Evolutionary conservation across 2,888 invertebrate genomes (phyloP).

Genomic region (Cephus nigrinus): DNA sequence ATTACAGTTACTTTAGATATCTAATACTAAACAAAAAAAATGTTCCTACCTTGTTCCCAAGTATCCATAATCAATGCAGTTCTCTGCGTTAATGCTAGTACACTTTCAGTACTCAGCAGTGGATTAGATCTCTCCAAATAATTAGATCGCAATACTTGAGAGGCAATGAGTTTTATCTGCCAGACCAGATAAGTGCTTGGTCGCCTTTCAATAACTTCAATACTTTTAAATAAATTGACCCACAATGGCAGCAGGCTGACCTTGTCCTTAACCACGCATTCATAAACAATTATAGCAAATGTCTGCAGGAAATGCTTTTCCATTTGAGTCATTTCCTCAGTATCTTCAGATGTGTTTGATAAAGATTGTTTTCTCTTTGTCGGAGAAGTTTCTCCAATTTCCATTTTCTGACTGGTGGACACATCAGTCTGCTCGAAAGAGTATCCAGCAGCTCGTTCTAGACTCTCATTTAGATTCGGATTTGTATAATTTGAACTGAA

Average conservation of each 20-base stretch:
- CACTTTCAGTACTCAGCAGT: constrained; percentile 72
- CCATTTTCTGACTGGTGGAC: constrained; percentile 47
- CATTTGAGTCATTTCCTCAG: constrained; percentile 34
- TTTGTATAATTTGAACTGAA: constrained; percentile 32
- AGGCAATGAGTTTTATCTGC: constrained; percentile 79
- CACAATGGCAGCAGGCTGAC: constrained; percentile 80
- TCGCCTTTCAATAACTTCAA: constrained; percentile 69
- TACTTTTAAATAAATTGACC: constrained; percentile 71
- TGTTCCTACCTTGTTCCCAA: constrained; percentile 68
- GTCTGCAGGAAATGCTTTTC: constrained; percentile 57
- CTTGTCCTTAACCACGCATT: constrained; percentile 84
- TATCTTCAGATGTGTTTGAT: constrained; percentile 23
- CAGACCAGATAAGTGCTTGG: constrained; percentile 74
- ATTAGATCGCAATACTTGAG: constrained; percentile 68
- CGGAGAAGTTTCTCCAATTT: constrained; percentile 42
- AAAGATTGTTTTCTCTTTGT: constrained; percentile 18
- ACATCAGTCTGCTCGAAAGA: constrained; percentile 32
- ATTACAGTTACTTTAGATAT: constrained; percentile 6
- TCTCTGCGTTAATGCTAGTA: constrained; percentile 73
- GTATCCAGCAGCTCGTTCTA: constrained; percentile 33
- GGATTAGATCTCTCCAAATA: constrained; percentile 63
- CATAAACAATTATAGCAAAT: constrained; percentile 73
- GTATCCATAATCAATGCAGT: constrained; percentile 69
- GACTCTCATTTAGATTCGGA: constrained; percentile 39
- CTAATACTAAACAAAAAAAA: neutral